These are phyloP conservation scores for Pecten maximus DNA, from an alignment of 2,888 invertebrate genomes.

Conservation along the genomic window DNA sequence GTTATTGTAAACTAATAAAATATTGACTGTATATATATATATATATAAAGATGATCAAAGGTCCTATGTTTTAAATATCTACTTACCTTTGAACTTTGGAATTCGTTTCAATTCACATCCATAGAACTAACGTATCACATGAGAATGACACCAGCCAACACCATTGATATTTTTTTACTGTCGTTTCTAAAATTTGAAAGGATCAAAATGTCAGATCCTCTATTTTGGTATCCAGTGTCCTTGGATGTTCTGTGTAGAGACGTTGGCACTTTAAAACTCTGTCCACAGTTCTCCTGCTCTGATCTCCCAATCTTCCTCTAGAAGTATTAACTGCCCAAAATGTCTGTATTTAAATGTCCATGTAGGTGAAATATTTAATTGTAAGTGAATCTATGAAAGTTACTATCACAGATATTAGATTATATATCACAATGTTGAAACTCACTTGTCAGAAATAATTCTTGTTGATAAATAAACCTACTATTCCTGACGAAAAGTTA, in stretches of 20 bases:
- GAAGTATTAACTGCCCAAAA: too few relatives aligned
- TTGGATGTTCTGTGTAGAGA: too few relatives aligned
- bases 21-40: too few relatives aligned
- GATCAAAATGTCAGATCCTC: neutral
- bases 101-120: neutral
- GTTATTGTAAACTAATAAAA: too few relatives aligned
- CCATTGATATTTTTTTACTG: neutral
- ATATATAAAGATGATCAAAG: neutral
- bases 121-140: neutral
- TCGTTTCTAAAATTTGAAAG: neutral
- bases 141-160: neutral
- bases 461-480: neutral
- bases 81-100: neutral
- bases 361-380: too few relatives aligned
- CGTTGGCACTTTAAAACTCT: neutral
- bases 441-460: too few relatives aligned
- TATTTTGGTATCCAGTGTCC: neutral
- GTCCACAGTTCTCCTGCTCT: neutral
- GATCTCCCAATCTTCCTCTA: neutral
- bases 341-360: too few relatives aligned
- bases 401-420: too few relatives aligned
- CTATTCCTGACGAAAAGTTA: neutral
- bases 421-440: too few relatives aligned
- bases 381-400: too few relatives aligned
- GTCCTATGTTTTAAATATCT: neutral